phyloP scores from a whole-genome alignment of 2,113 vertebrate genomes.

The Chascanopsetta lugubris region DNA sequence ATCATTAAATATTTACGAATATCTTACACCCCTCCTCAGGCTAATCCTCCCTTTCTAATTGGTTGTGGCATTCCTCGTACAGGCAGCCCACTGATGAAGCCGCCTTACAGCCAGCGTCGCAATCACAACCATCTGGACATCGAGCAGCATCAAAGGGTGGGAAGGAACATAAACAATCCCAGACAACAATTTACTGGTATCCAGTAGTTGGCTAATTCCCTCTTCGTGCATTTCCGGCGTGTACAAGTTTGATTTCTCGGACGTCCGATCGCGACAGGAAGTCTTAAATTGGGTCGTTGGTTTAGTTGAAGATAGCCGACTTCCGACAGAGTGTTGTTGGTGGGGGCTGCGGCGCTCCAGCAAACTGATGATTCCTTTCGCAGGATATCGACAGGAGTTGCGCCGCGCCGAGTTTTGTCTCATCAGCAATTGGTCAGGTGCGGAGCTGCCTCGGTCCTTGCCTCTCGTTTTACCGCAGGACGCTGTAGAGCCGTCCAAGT shows the following conservation, averaged over 20 bases:
- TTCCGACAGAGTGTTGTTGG: not conserved
- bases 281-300: conserved; percentile 39
- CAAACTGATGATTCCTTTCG: conserved; percentile 37
- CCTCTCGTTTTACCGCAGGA: not conserved
- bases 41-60: conserved; percentile 19
- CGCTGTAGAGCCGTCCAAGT: not conserved
- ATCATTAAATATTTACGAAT: conserved; percentile 52
- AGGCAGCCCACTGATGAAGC: conserved; percentile 34
- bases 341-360: conserved; percentile 44
- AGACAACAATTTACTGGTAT: conserved; percentile 58
- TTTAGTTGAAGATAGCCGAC: conserved; percentile 14
- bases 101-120: conserved; percentile 33
- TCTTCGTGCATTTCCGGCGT: conserved; percentile 32
- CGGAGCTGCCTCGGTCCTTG: not conserved
- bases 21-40: conserved; percentile 31
- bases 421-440: conserved; percentile 18
- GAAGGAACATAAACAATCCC: conserved; percentile 49
- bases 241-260: conserved; percentile 28
- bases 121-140: conserved; percentile 64
- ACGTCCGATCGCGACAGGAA: conserved; percentile 33
- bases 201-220: conserved; percentile 31
- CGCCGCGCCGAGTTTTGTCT: conserved; percentile 18
- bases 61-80: conserved; percentile 22
- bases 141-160: conserved; percentile 54
- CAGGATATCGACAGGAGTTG: conserved; percentile 52